Percentiles rank a stretch among this genome's conserved stretches.
phyloP scores from a whole-genome alignment of 2,113 vertebrate genomes.

The Desmodus rotundus region DNA sequence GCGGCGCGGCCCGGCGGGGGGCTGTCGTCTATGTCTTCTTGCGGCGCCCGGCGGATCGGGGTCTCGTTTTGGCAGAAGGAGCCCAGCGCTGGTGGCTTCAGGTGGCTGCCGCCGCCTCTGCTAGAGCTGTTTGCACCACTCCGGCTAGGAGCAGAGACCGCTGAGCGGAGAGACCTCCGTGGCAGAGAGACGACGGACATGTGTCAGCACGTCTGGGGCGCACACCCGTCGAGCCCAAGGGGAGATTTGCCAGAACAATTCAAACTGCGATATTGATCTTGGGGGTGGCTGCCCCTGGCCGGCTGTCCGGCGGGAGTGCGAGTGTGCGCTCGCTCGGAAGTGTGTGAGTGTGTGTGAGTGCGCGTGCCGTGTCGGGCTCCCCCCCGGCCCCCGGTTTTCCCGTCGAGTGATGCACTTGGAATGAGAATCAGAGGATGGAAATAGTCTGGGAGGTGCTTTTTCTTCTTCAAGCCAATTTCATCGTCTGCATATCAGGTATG shows the following conservation, averaged over 20 bases:
- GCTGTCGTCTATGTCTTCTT: conserved; percentile 83
- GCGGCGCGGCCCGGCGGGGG: conserved; percentile 66
- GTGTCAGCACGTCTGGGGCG: conserved; percentile 89
- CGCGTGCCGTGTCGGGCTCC: conserved; percentile 44
- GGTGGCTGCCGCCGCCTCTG: conserved; percentile 56
- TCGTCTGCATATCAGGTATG: conserved; percentile 97
- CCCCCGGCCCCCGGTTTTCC: conserved; percentile 77
- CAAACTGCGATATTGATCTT: conserved; percentile 87
- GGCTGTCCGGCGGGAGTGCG: conserved; percentile 65
- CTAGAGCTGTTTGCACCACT: background rate
- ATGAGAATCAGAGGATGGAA: conserved; percentile 98
- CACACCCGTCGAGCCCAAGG: conserved; percentile 87
- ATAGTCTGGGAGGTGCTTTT: conserved; percentile 98
- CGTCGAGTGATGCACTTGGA: conserved; percentile 93
- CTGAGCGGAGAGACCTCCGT: conserved; percentile 75
- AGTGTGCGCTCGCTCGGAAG: conserved; percentile 62
- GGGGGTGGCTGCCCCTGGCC: conserved; percentile 64
- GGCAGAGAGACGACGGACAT: conserved; percentile 84
- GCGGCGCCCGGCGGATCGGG: conserved; percentile 78
- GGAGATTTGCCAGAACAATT: conserved; percentile 86
- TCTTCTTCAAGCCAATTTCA: conserved; percentile 96
- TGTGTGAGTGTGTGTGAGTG: conserved; percentile 59
- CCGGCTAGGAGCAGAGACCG: conserved; percentile 47
- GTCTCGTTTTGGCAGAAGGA: conserved; percentile 75
- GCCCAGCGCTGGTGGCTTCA: conserved; percentile 65